Evolutionary conservation across 1,140 invertebrate species (phyloP).

Genomic region (Zaprionus kolodkinae): DNA sequence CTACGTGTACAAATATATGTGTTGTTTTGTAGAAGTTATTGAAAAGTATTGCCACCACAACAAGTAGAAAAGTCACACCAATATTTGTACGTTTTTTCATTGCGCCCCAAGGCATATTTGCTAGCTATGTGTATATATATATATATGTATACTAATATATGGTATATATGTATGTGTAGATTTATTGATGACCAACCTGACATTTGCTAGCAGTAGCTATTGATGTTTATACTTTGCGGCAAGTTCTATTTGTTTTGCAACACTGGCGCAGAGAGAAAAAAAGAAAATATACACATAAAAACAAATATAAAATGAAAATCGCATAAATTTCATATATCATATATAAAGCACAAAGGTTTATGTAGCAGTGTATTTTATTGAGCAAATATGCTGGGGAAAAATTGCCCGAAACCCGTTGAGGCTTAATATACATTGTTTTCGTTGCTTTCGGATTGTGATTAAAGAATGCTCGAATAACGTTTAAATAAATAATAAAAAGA

Average conservation of each 20-base stretch:
- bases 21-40: slow-evolving; percentile 25
- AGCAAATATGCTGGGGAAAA: slow-evolving; percentile 1
- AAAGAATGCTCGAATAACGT: background rate
- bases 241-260: slow-evolving; percentile 8
- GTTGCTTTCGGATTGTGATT: slow-evolving; percentile 3
- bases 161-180: background rate
- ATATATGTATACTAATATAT: background rate
- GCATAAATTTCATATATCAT: slow-evolving; percentile 4
- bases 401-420: background rate
- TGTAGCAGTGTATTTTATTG: slow-evolving; percentile 13
- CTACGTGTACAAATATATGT: slow-evolving; percentile 6
- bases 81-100: slow-evolving; percentile 20
- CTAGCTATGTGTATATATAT: background rate
- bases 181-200: slow-evolving; percentile 7
- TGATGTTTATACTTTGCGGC: slow-evolving; percentile 28
- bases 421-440: background rate
- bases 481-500: background rate
- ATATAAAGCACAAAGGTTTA: slow-evolving; percentile 2
- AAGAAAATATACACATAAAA: background rate
- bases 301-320: background rate
- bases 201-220: background rate
- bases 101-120: slow-evolving; percentile 6
- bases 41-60: slow-evolving; percentile 33
- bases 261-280: background rate
- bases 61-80: slow-evolving; percentile 14